Evolutionary conservation across 2,797 vertebrate genomes (phyloP).

Genomic region (Scomberomorus guttatus): DNA sequence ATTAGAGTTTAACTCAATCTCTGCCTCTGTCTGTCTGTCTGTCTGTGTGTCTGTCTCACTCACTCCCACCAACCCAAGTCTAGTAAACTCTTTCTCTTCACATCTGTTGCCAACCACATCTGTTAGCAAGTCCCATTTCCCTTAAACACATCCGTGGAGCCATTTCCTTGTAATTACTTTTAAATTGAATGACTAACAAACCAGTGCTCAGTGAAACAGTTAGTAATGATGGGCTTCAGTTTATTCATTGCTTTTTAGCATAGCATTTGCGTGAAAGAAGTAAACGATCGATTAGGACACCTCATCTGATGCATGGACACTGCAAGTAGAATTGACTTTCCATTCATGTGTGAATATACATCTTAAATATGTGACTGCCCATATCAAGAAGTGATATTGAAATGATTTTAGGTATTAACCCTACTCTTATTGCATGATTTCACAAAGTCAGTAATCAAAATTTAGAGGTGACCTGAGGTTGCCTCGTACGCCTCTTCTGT

Average conservation of each 20-base stretch:
- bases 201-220: slow-evolving; percentile 68
- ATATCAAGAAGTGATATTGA: not conserved
- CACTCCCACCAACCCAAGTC: slow-evolving; percentile 30
- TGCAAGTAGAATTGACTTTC: not conserved
- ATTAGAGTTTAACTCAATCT: slow-evolving; percentile 41
- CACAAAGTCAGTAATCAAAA: not conserved
- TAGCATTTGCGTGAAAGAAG: slow-evolving; percentile 1
- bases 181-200: slow-evolving; percentile 64
- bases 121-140: slow-evolving; percentile 57
- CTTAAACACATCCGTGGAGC: slow-evolving; percentile 64
- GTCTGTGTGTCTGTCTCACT: slow-evolving; percentile 36
- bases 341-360: not conserved
- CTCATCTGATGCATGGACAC: not conserved
- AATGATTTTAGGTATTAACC: too few species aligned
- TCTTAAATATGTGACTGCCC: not conserved
- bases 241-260: slow-evolving; percentile 20
- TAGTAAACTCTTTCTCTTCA: slow-evolving; percentile 50
- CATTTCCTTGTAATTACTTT: slow-evolving; percentile 72
- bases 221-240: slow-evolving; percentile 44
- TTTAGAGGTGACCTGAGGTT: too few species aligned
- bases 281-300: not conserved
- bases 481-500: too few species aligned
- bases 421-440: too few species aligned
- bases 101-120: slow-evolving; percentile 77
- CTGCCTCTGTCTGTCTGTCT: slow-evolving; percentile 3